These are phyloP conservation scores for Turritopsis dohrnii DNA, from an alignment of 30 jellyfish, hydroid and myxozoan genomes.

Conservation along the genomic window DNA sequence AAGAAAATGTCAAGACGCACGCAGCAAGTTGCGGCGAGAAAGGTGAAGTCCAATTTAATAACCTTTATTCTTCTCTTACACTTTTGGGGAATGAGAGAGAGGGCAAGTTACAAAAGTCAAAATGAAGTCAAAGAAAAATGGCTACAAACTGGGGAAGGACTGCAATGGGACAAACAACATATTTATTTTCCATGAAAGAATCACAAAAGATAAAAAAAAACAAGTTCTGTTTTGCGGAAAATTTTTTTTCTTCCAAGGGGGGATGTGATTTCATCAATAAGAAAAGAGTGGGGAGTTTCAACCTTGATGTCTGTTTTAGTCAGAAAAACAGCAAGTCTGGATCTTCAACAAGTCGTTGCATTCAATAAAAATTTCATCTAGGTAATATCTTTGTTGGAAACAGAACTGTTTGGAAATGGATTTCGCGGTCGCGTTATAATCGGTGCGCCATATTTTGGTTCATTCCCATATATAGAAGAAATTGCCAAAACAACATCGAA, in stretches of 20 bases:
- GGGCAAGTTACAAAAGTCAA: too few species aligned
- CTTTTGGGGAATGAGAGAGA: background rate
- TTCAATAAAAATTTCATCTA: background rate
- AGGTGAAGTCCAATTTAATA: conserved; percentile 3
- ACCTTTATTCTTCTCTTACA: too few species aligned
- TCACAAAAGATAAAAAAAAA: too few species aligned
- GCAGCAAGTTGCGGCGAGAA: background rate
- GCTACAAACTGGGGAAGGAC: too few species aligned
- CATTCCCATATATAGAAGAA: background rate
- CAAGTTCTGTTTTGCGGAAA: too few species aligned
- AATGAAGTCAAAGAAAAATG: too few species aligned
- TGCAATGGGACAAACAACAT: too few species aligned
- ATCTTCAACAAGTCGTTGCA: background rate
- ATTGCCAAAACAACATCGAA: background rate
- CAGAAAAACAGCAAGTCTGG: background rate
- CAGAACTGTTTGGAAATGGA: conserved; percentile 8
- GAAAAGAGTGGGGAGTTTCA: too few species aligned
- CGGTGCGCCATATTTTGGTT: conserved; percentile 7
- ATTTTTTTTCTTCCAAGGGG: too few species aligned
- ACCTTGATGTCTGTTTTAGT: too few species aligned
- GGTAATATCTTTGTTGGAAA: conserved; percentile 1
- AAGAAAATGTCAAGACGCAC: conserved; percentile 4
- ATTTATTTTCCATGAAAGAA: too few species aligned
- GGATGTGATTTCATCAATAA: too few species aligned
- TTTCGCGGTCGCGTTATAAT: conserved; percentile 8